phyloP scores from a whole-genome alignment of 2,113 vertebrate species.

The Grammomys dolichurus region DNA sequence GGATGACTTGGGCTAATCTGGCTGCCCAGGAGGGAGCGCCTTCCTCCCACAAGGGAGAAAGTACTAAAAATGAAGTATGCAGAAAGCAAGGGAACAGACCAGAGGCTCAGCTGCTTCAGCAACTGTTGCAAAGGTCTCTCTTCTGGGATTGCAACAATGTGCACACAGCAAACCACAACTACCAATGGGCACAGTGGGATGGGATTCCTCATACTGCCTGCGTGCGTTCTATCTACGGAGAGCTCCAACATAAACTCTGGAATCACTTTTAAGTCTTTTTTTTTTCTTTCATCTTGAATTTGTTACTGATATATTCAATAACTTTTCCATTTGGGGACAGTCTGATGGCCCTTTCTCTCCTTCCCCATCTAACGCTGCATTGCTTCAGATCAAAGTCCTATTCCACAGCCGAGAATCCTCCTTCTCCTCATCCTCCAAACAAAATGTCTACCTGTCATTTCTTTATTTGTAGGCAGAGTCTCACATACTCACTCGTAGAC shows the following conservation, averaged over 20 bases:
- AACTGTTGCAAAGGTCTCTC: not conserved
- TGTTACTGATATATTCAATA: not conserved
- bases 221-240: not conserved
- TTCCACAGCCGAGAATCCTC: not conserved
- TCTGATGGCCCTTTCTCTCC: not conserved
- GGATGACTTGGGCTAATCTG: not conserved
- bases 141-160: not conserved
- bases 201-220: not conserved
- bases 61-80: not conserved
- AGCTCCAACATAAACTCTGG: not conserved
- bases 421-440: not conserved
- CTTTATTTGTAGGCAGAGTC: not conserved
- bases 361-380: not conserved
- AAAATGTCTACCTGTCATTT: not conserved
- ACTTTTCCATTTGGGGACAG: not conserved
- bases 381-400: not conserved
- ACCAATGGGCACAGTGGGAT: not conserved
- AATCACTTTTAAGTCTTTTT: slow-evolving; percentile 32
- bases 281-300: slow-evolving; percentile 37
- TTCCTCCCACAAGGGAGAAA: not conserved
- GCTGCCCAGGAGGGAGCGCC: not conserved
- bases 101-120: not conserved
- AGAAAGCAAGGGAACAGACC: not conserved
- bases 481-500: rapidly evolving
- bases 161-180: no score